These are phyloP conservation scores for Rhopalosiphum padi DNA, from an alignment of 1,140 invertebrate species.

Conservation along the genomic window DNA sequence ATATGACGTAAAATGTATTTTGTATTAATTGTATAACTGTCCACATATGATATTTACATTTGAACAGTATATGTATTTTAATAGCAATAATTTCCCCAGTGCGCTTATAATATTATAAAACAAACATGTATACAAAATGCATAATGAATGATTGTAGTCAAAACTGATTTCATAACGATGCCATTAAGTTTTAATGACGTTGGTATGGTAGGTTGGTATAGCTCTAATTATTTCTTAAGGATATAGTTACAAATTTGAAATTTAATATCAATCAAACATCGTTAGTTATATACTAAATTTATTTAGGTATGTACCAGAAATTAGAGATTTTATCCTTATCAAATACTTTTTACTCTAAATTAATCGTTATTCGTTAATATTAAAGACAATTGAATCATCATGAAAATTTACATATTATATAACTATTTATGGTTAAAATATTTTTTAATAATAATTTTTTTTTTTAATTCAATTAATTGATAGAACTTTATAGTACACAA, in stretches of 20 bases:
- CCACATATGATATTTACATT: background rate
- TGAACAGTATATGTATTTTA: background rate
- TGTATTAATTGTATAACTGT: background rate
- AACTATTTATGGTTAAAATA: too few species aligned
- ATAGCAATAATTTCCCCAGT: background rate
- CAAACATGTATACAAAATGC: background rate
- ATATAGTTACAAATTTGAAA: slow-evolving; percentile 1
- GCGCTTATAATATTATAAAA: background rate
- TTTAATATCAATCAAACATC: slow-evolving; percentile 7
- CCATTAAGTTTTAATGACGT: background rate
- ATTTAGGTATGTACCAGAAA: background rate
- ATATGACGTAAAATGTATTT: background rate
- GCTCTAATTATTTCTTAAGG: background rate
- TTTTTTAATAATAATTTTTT: background rate
- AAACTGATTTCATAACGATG: background rate
- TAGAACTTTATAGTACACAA: background rate
- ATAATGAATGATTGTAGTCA: background rate
- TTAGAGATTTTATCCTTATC: background rate
- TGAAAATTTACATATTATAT: background rate
- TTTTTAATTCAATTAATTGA: background rate
- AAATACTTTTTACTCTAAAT: background rate
- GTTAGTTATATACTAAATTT: background rate
- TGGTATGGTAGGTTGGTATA: background rate
- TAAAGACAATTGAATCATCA: background rate
- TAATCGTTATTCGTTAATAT: background rate